Conservation (phyloP, 2,113 vertebrate genomes). For the Polypterus bichir region DNA sequence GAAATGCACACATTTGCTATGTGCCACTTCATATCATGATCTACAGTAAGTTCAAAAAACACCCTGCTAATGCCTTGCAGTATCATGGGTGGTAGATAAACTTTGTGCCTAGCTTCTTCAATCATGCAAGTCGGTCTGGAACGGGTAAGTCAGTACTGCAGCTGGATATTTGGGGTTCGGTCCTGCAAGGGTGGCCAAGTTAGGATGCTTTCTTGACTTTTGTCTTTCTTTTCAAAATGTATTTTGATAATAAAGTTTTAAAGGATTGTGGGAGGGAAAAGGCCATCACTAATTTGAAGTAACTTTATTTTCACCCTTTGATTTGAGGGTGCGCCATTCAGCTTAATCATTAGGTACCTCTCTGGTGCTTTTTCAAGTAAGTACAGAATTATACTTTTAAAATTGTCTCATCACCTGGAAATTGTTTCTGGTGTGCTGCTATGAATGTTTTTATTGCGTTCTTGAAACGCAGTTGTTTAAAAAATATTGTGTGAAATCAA, state of each 20-base stretch:
- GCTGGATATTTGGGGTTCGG: no score
- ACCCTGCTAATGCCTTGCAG: not conserved
- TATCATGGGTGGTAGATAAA: constrained; percentile 5
- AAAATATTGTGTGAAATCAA: no score
- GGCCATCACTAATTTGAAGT: not conserved
- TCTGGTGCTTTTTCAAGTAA: no score
- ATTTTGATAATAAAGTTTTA: not conserved
- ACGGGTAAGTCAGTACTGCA: not conserved
- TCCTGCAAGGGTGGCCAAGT: not conserved
- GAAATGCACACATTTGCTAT: constrained; percentile 16
- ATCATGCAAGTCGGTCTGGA: not conserved
- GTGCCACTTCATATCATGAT: constrained; percentile 31
- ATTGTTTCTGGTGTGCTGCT: no score
- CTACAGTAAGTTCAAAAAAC: not conserved
- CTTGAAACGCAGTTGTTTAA: no score
- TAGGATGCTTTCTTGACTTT: not conserved
- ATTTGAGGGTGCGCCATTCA: no score
- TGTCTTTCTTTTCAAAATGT: not conserved
- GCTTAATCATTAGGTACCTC: no score
- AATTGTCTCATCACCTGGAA: no score
- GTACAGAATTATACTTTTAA: no score
- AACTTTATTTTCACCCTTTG: no score
- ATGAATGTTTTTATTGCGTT: no score
- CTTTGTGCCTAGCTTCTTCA: constrained; percentile 10
- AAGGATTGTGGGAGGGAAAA: not conserved